Evolutionary conservation across 1,140 invertebrate genomes (phyloP).

Genomic region (Formica selysi): DNA sequence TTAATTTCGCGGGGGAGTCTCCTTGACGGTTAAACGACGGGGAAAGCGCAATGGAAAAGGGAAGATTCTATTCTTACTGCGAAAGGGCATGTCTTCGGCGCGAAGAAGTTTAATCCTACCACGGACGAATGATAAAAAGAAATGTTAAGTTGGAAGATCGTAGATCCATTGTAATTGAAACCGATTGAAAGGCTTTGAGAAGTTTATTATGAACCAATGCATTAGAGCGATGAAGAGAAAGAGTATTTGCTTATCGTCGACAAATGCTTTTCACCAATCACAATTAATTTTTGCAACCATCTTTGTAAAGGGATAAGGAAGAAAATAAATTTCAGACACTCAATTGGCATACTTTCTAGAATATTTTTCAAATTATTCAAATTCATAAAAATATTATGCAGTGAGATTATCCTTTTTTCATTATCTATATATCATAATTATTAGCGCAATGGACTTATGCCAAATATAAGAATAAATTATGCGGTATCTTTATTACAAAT

Average conservation of each 20-base stretch:
- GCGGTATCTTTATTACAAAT: background rate
- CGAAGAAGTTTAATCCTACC: conserved; percentile 53
- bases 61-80: conserved; percentile 57
- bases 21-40: conserved; percentile 39
- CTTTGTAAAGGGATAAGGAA: background rate
- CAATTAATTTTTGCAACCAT: conserved; percentile 11
- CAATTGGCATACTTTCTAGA: background rate
- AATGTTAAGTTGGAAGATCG: conserved; percentile 33
- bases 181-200: conserved; percentile 55
- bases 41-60: background rate
- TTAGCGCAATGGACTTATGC: background rate
- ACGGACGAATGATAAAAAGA: conserved; percentile 52
- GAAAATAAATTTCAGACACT: background rate
- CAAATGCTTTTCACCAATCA: background rate
- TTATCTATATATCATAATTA: background rate
- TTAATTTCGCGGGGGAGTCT: conserved; percentile 73
- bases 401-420: background rate
- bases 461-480: background rate
- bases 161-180: conserved; percentile 51
- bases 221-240: background rate
- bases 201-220: conserved; percentile 51
- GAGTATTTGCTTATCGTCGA: background rate
- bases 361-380: background rate
- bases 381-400: background rate
- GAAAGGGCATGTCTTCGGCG: conserved; percentile 8